Base-by-base conservation (phyloP, 2,888 invertebrate genomes). In the Zaprionus bogoriensis region DNA sequence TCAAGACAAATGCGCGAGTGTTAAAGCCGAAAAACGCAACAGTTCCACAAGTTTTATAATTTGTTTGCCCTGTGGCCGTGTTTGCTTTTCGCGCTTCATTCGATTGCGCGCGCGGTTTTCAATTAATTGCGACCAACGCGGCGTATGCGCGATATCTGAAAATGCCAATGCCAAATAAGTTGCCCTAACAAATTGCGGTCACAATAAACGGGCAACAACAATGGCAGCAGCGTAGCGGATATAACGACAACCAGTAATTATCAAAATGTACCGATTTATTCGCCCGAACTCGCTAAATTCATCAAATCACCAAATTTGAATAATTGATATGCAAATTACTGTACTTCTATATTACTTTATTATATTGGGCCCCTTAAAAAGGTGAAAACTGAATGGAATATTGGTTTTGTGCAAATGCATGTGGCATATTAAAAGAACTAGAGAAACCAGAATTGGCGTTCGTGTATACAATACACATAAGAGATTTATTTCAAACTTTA, bases 111-210 rank as follows among this genome's bases (percentile, higher is more conserved):
- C n/a, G n/a, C 14, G 22, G 19, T 23, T 12, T 28, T 3, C 3
- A 39, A 22, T 47, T 39, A 28, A 39, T 30, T 48, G 54, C 46
- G n/a, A n/a, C 7, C 30, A 48, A 9, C 6, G 12, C 7, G 22
- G 32, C 41, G 55, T 32, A 42, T 57, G 30, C 55, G 48, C 23
- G 17, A 57, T 42, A 10, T 48, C 19, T 30, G 17, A 32, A 39
- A 47, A 25, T 36, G 9, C n/a, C n/a, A n/a, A n/a, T n/a, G 10
- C 10, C 14, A 47, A 47, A 10, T 17, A 9, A 32, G 9, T n/a
- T 28, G 20, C 28, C 19, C n/a, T 19, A 19, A 19, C 36, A 27
- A 27, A 38, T 39, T 42, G 12, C 28, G n/a, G 20, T 32, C 10
- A 9, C 17, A 4, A 14, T n/a, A n/a, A n/a, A n/a, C n/a, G n/a